Base-by-base conservation (phyloP, 2,797 vertebrate genomes). In the Amphiprion clarkii region DNA sequence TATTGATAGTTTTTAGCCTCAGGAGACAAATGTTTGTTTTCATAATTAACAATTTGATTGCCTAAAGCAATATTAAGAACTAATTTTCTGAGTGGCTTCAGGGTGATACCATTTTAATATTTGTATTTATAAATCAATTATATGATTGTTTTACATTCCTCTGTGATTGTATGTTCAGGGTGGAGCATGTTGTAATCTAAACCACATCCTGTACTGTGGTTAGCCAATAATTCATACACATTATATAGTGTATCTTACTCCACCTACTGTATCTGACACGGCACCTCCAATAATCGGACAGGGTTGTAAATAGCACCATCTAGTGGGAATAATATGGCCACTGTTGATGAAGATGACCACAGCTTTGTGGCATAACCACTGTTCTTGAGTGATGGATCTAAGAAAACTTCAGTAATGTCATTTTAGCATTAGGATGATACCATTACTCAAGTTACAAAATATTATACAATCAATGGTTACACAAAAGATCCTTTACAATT, bases 231-330 rank as follows among this genome's bases (percentile, higher is more conserved):
- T 46, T 76, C 29, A 17, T 82, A n/a, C 65, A 44, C 17, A 78
- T 59, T 79, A 48, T 19, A 75, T 55, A 59, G 25, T 59, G 39
- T 40, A 67, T 72, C 36, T 77, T 46, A 74, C 29, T 68, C 44
- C 49, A 75, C 39, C 57, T 67, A 51, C 67, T 59, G 67, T 8
- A 36, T 49, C 25, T 68, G 40, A 44, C 29, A 57, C 55, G 69
- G 83, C 64, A 66, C 66, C 61, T 71, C 62, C 68, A 48, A 65
- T 21, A 52, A 75, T 39, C n/a, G 60, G 54, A 83, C 60, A 66
- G 19, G 67, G 42, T 71, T 93, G 90, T 81, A 82, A 84, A 93
- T 63, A 93, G 89, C 91, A 66, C 94, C 94, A 94, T 89, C 94
- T 95, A 94, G 94, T 95, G 94, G 72, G 21, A 6, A 53, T 19